These are phyloP conservation scores for Ptychochromis oligacanthus DNA, from an alignment of 2,113 vertebrate species.

Conservation along the genomic window DNA sequence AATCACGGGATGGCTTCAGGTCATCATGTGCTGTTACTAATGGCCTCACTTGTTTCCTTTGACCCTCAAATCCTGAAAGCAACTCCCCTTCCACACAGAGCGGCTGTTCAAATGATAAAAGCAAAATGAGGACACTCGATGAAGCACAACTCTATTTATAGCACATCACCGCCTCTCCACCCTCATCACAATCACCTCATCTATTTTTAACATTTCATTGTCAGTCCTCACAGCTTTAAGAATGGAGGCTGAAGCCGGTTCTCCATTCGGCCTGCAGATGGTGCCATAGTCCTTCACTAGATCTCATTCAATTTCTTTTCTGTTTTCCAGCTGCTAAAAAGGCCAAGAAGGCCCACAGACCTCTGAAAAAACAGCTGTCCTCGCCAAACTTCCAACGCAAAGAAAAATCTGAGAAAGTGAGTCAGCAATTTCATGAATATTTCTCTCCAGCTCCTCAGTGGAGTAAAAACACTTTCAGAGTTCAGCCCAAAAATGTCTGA, in stretches of 20 bases:
- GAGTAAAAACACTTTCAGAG: neutral
- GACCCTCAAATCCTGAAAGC: neutral
- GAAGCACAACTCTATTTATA: neutral
- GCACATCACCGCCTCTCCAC: neutral
- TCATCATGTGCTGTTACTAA: neutral
- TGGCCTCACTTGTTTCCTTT: neutral
- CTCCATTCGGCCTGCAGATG: constrained; percentile 46
- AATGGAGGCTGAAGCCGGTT: neutral
- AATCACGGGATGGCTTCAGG: neutral
- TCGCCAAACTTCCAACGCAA: constrained; percentile 90
- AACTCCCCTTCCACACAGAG: neutral
- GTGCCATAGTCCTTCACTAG: neutral
- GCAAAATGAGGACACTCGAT: neutral
- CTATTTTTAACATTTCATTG: constrained; percentile 15
- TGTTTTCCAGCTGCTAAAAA: constrained; percentile 80
- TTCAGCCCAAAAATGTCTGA: neutral
- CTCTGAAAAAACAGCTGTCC: constrained; percentile 88
- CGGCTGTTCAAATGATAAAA: neutral
- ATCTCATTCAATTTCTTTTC: neutral
- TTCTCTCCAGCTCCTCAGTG: neutral
- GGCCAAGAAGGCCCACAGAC: constrained; percentile 85
- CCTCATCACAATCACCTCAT: neutral
- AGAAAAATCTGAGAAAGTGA: constrained; percentile 90
- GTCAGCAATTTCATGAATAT: constrained; percentile 4
- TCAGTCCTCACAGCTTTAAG: neutral